Percentiles rank a stretch among this genome's conserved stretches.
These are phyloP conservation scores for Alosa sapidissima DNA, from an alignment of 2,797 vertebrate species.

Conservation along the genomic window DNA sequence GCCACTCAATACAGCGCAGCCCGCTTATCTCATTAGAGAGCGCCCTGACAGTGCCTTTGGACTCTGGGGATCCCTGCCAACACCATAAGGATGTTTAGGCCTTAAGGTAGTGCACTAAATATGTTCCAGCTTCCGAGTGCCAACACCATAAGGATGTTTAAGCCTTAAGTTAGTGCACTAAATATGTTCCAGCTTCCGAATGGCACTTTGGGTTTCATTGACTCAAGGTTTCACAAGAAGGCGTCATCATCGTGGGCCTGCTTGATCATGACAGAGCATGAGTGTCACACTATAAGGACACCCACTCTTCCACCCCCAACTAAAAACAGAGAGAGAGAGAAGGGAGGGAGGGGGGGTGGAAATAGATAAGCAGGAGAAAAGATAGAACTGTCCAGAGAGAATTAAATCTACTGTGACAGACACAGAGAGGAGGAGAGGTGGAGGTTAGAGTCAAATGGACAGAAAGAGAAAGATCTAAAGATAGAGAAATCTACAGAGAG, in stretches of 20 bases:
- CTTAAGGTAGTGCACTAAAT: background rate
- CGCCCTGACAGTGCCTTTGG: background rate
- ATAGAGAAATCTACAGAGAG: background rate
- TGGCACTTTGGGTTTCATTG: background rate
- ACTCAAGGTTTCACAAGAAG: background rate
- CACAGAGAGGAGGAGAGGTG: too few relatives aligned
- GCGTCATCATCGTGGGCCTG: background rate
- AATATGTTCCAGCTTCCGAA: background rate
- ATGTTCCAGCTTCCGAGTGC: background rate
- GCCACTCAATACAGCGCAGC: background rate
- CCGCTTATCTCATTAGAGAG: slow-evolving; percentile 5
- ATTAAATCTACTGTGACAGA: too few relatives aligned
- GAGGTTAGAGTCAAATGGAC: too few relatives aligned
- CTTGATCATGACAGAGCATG: background rate
- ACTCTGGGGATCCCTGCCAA: background rate
- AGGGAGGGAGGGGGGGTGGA: too few relatives aligned
- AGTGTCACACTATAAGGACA: background rate
- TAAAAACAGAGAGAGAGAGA: too few relatives aligned
- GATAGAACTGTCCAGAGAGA: too few relatives aligned
- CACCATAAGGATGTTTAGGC: background rate
- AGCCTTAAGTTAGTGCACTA: background rate
- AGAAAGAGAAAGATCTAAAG: too few relatives aligned
- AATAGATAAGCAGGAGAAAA: too few relatives aligned
- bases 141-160: too few relatives aligned
- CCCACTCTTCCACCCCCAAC: background rate